Evolutionary conservation across 2,888 invertebrate species (phyloP).

Genomic region (Diplolepis rosae): DNA sequence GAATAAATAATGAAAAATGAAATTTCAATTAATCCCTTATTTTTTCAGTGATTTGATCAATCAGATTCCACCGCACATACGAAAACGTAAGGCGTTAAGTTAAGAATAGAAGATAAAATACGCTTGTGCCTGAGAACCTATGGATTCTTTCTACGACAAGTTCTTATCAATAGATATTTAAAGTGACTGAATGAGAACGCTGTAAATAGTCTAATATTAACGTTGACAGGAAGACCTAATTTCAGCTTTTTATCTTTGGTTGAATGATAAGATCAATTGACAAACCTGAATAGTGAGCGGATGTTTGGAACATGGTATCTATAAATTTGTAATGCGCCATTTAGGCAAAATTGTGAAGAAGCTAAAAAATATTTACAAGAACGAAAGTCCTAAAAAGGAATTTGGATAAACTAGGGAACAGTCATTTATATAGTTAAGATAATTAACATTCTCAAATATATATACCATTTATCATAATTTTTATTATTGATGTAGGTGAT

Average conservation of each 20-base stretch:
- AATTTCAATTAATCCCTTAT: neutral
- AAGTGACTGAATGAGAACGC: constrained; percentile 27
- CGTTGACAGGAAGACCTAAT: neutral
- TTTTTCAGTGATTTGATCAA: constrained; percentile 42
- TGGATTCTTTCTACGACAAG: constrained; percentile 34
- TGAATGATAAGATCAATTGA: neutral
- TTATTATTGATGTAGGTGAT: neutral
- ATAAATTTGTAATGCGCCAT: neutral
- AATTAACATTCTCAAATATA: neutral
- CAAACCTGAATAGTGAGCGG: neutral
- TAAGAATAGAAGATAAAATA: constrained; percentile 31
- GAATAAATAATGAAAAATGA: neutral
- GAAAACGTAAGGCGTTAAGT: constrained; percentile 4
- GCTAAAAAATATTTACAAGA: neutral
- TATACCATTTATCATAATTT: neutral
- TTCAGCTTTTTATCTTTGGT: neutral
- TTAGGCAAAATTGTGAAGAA: neutral
- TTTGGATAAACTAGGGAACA: neutral
- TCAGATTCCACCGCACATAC: constrained; percentile 6
- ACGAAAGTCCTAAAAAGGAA: too few species aligned
- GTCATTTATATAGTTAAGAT: neutral
- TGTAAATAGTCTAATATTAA: constrained; percentile 23
- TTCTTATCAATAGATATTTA: constrained; percentile 20
- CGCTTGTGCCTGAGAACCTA: constrained; percentile 50
- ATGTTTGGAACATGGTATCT: neutral